Evolutionary conservation across 2,113 vertebrate genomes (phyloP), one percentile per base, ranked within the genome.

Genomic region (Zosterops japonicus): DNA sequence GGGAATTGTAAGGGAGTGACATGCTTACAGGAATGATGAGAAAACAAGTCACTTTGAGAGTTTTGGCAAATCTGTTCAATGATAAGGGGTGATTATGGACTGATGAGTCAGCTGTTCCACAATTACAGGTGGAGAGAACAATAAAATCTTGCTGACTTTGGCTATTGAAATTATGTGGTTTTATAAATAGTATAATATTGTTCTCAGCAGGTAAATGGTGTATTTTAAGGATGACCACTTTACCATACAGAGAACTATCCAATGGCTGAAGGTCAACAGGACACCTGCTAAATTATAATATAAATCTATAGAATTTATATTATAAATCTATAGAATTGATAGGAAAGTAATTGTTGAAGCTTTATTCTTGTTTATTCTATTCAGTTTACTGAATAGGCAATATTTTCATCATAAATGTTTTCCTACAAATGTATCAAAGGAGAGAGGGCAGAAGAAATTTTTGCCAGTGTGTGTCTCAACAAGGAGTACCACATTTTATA

Each of bases 111-210:
- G 97, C 96, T 97, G 49, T 95, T 93, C 94, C 87, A 90, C 89
- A 96, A 96, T 97, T 97, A 95, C 95, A 98, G 97, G 97, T 97
- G 96, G 95, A 96, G 87, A 94, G 56, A 89, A 95, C 93, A 97
- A 93, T 98, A 97, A 98, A 98, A 98, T 98, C 97, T 97, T 98
- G 97, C 98, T 98, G 98, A 98, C 95, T 97, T 96, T 97, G 97
- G 87, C 94, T 97, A 94, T 80, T 97, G 95, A 96, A 97, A 97
- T 97, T 93, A 96, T 96, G 97, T 94, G 92, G 95, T 97, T 98
- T 97, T 94, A 98, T 97, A 98, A 97, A 97, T 89, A 98, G 95
- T 88, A 85, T 97, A 97, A 97, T 94, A 88, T 97, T 97, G 83
- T 96, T 97, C 97, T 97, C 94, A 94, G 97, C 87, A 93, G 96